A percentile compares a stretch with the other conserved stretches of the same genome.
Conservation (phyloP, 2,113 vertebrate genomes). For the Muscicapa adusta region DNA sequence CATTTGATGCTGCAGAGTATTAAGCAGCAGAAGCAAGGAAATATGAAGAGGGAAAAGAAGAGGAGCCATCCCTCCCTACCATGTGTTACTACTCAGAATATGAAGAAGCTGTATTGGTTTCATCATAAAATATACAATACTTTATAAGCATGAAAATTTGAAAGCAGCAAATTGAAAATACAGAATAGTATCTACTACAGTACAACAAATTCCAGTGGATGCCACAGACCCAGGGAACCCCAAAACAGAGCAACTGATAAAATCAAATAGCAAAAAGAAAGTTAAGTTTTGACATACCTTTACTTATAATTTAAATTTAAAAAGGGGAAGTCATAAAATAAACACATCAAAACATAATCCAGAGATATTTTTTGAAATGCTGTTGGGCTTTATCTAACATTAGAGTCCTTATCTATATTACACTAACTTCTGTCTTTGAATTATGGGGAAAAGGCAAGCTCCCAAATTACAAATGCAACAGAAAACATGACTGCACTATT, state of each 20-base stretch:
- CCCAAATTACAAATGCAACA: not conserved
- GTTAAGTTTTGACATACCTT: not conserved
- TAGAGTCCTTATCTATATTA: not conserved
- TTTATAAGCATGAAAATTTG: not conserved
- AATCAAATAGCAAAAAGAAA: not conserved
- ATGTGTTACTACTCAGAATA: not conserved
- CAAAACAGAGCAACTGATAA: not conserved
- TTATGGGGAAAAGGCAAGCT: not conserved
- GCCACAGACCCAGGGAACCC: not conserved
- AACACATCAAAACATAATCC: not conserved
- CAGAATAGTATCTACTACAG: not conserved
- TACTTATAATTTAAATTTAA: not conserved
- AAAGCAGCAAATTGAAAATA: not conserved
- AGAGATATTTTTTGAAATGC: not conserved
- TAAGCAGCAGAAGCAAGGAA: not conserved
- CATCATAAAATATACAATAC: not conserved
- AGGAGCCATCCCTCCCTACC: not conserved
- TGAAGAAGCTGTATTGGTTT: not conserved
- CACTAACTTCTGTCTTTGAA: not conserved
- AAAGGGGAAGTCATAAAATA: not conserved
- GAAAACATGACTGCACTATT: not conserved
- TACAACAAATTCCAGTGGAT: not conserved
- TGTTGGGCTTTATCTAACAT: not conserved
- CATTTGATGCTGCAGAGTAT: not conserved
- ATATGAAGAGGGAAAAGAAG: not conserved